A percentile compares a stretch with the other conserved stretches of the same genome.
These are phyloP conservation scores for Aratinga solstitialis DNA, from an alignment of 2,797 vertebrate genomes.

Conservation along the genomic window DNA sequence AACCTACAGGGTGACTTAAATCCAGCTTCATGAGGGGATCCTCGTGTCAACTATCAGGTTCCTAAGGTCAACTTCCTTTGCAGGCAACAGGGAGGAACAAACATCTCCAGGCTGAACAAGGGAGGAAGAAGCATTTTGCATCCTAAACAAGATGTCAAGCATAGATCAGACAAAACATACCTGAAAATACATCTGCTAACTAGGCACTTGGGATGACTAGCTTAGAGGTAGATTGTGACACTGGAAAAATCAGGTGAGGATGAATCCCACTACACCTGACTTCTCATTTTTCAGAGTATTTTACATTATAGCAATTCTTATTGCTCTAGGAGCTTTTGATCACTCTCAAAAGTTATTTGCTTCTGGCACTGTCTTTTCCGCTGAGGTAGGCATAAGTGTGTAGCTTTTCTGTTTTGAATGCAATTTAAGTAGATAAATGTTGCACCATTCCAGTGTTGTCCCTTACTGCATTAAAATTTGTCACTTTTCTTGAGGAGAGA, in stretches of 20 bases:
- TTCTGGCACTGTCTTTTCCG: neutral
- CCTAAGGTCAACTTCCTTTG: neutral
- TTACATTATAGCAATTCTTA: neutral
- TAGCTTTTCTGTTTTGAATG: neutral
- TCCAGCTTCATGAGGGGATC: neutral
- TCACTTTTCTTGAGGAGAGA: neutral
- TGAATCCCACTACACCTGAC: neutral
- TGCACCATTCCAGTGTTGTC: neutral
- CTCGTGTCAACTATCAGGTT: neutral
- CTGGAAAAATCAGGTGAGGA: neutral
- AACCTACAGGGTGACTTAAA: neutral
- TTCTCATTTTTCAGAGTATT: neutral
- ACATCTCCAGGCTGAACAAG: neutral
- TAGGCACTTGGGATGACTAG: neutral
- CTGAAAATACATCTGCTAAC: neutral
- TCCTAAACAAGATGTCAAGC: neutral
- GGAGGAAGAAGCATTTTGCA: neutral
- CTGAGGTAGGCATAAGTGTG: neutral
- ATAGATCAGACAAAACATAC: neutral
- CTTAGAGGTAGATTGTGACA: neutral
- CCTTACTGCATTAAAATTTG: neutral
- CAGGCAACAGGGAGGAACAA: neutral
- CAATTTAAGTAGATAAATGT: neutral
- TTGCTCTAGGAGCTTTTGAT: neutral
- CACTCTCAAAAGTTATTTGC: neutral